Evolutionary conservation across 2,888 invertebrate genomes (phyloP).

Genomic region (Pristionchus entomophagus): DNA sequence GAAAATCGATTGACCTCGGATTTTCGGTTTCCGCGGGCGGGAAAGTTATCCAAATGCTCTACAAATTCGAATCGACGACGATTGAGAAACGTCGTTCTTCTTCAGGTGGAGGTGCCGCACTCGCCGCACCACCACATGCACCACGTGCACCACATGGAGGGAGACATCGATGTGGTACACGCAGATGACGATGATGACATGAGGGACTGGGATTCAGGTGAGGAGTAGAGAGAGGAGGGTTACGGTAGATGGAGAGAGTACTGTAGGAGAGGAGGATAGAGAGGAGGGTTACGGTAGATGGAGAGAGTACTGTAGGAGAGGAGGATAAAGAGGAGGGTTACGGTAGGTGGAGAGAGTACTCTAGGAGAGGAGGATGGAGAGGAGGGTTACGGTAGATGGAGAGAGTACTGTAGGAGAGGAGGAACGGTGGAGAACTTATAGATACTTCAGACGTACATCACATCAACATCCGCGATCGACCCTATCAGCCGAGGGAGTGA

Average conservation of each 20-base stretch:
- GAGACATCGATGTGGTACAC: slow-evolving; percentile 12
- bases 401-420: neutral
- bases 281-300: neutral
- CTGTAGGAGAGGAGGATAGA: slow-evolving; percentile 1
- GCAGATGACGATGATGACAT: slow-evolving; percentile 16
- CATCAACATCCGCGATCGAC: neutral
- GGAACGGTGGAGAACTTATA: neutral
- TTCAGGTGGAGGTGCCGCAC: slow-evolving; percentile 33
- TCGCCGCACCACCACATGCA: slow-evolving; percentile 18
- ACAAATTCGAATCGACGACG: no score
- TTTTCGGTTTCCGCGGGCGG: no score
- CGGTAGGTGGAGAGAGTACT: neutral
- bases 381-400: neutral
- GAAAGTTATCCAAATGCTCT: no score
- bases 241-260: neutral
- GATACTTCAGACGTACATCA: neutral
- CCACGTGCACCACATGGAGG: slow-evolving; percentile 13
- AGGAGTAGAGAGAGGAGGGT: neutral
- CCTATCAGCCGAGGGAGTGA: slow-evolving; percentile 29
- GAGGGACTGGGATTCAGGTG: slow-evolving; percentile 18
- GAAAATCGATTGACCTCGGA: no score
- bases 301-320: no score
- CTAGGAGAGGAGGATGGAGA: neutral
- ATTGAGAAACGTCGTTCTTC: neutral
- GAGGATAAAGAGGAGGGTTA: neutral